Percentiles rank a stretch among this genome's conserved stretches.
phyloP scores from a whole-genome alignment of 2,888 invertebrate species.

The Hoplodrina blanda region DNA sequence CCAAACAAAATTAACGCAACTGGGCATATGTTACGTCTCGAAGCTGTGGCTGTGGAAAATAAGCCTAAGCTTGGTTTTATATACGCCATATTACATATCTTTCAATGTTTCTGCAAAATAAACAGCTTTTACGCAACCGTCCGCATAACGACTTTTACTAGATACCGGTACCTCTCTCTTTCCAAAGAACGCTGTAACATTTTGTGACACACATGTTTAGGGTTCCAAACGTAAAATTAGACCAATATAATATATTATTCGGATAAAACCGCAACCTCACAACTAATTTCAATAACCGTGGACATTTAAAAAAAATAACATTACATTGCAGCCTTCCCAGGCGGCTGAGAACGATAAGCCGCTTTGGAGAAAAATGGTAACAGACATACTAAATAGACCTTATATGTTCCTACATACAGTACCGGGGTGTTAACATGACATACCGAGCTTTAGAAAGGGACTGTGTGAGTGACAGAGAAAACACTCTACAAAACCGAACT shows the following conservation, averaged over 20 bases:
- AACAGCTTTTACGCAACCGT: too few species aligned
- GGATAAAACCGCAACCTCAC: not conserved
- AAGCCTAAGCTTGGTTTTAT: too few species aligned
- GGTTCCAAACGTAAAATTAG: not conserved
- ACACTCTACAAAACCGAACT: not conserved
- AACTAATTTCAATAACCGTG: constrained; percentile 10
- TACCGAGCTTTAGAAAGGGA: constrained; percentile 16
- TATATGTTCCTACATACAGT: constrained; percentile 12
- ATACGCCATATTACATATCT: not conserved
- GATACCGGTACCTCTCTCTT: too few species aligned
- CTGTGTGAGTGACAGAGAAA: not conserved
- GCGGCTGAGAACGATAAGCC: constrained; percentile 61
- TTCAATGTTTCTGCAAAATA: not conserved
- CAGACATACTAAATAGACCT: constrained; percentile 43
- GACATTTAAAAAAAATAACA: constrained; percentile 43
- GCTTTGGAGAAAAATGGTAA: constrained; percentile 63
- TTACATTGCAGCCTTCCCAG: constrained; percentile 61
- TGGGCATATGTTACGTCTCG: too few species aligned
- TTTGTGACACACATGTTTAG: not conserved
- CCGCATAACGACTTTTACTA: too few species aligned
- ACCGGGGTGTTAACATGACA: constrained; percentile 24
- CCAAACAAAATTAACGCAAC: too few species aligned
- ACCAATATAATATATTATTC: not conserved
- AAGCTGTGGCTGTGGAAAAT: too few species aligned
- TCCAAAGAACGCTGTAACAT: not conserved